Evolutionary conservation across 2,797 vertebrate genomes (phyloP).

Genomic region (Acanthornis magna): DNA sequence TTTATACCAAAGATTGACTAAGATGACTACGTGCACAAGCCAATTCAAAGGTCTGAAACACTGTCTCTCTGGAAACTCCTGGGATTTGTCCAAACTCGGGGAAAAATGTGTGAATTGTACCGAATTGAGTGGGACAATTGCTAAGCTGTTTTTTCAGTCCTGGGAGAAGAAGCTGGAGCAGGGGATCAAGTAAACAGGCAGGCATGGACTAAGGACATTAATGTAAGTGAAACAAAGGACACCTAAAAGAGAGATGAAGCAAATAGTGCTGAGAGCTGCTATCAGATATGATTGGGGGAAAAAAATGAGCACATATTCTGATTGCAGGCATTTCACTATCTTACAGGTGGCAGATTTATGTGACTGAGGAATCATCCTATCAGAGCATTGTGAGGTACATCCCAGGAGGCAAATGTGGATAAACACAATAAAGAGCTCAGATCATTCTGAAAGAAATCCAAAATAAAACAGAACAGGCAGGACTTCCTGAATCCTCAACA

Average conservation of each 20-base stretch:
- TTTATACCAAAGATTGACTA: not conserved
- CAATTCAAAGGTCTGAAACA: not conserved
- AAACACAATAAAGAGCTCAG: not conserved
- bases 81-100: not conserved
- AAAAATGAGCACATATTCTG: not conserved
- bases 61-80: not conserved
- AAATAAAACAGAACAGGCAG: not conserved
- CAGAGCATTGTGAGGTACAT: not conserved
- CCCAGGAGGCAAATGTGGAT: not conserved
- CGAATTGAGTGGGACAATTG: not conserved
- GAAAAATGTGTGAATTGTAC: not conserved
- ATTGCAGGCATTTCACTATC: not conserved
- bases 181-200: not conserved
- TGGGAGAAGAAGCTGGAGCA: not conserved
- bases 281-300: not conserved
- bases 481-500: not conserved
- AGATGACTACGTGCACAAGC: not conserved
- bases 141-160: not conserved
- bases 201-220: not conserved
- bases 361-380: not conserved
- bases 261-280: not conserved
- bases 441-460: not conserved
- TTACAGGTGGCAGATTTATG: not conserved
- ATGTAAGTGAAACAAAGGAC: not conserved
- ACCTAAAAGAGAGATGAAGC: not conserved